phyloP scores from a whole-genome alignment of 1,140 invertebrate genomes.

The Probaryconus sp. region DNA sequence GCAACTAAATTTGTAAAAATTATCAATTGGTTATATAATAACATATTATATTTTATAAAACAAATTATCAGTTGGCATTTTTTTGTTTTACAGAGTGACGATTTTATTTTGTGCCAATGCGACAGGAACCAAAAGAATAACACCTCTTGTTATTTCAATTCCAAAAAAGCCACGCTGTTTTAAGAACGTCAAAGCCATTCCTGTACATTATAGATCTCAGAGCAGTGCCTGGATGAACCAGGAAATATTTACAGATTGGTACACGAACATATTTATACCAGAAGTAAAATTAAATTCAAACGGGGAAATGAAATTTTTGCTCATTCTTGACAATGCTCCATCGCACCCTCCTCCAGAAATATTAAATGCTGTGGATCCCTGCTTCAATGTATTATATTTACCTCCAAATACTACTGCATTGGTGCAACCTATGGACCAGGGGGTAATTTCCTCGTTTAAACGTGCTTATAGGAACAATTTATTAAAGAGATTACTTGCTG shows the following conservation, averaged over 20 bases:
- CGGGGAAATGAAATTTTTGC: background rate
- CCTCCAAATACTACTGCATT: conserved; percentile 5
- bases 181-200: conserved; percentile 2
- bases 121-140: conserved; percentile 9
- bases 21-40: background rate
- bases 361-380: background rate
- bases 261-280: conserved; percentile 3
- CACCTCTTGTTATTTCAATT: background rate
- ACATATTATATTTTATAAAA: background rate
- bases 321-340: conserved; percentile 4
- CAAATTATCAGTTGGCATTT: background rate
- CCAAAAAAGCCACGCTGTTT: conserved; percentile 16
- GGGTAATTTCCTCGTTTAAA: conserved; percentile 1
- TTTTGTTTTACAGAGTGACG: conserved; percentile 8
- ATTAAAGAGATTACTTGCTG: too few species aligned
- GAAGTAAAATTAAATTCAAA: background rate
- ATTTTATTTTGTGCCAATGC: conserved; percentile 28
- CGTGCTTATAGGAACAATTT: background rate
- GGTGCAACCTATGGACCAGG: conserved; percentile 9
- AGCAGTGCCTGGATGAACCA: conserved; percentile 14
- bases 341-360: background rate
- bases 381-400: background rate
- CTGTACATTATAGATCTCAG: conserved; percentile 4
- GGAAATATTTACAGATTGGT: conserved; percentile 17
- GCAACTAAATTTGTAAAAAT: too few species aligned